Evolutionary conservation across 2,888 invertebrate genomes (phyloP).

Genomic region (Melinaea marsaeus): DNA sequence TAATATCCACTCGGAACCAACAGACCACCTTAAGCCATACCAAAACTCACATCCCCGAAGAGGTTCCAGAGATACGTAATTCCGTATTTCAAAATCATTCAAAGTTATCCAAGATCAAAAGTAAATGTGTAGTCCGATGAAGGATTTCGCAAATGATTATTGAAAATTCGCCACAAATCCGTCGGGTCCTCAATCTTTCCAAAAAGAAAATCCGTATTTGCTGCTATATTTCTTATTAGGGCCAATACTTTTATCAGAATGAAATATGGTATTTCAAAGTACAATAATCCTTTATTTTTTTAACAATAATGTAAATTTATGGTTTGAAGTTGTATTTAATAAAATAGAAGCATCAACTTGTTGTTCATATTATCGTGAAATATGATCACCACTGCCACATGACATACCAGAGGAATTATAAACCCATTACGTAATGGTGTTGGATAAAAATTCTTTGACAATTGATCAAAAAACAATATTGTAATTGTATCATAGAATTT

Average conservation of each 20-base stretch:
- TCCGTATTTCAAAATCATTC: conserved; percentile 12
- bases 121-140: conserved; percentile 49
- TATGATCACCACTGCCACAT: no score
- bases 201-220: conserved; percentile 52
- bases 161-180: conserved; percentile 57
- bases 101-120: conserved; percentile 29
- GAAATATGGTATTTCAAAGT: conserved; percentile 4
- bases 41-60: conserved; percentile 4
- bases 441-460: no score
- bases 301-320: conserved; percentile 16
- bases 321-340: no score
- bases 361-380: no score
- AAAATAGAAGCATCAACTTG: no score
- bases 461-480: no score
- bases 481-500: no score
- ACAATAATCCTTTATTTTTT: conserved; percentile 5
- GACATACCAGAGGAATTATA: no score
- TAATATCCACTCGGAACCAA: not conserved
- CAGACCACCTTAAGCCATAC: not conserved
- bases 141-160: conserved; percentile 67
- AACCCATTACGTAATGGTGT: no score
- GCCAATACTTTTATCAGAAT: conserved; percentile 43
- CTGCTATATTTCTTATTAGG: conserved; percentile 51
- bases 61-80: conserved; percentile 18
- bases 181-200: conserved; percentile 41